phyloP scores from a whole-genome alignment of 2,888 invertebrate species.

The Drosophila neonasuta region DNA sequence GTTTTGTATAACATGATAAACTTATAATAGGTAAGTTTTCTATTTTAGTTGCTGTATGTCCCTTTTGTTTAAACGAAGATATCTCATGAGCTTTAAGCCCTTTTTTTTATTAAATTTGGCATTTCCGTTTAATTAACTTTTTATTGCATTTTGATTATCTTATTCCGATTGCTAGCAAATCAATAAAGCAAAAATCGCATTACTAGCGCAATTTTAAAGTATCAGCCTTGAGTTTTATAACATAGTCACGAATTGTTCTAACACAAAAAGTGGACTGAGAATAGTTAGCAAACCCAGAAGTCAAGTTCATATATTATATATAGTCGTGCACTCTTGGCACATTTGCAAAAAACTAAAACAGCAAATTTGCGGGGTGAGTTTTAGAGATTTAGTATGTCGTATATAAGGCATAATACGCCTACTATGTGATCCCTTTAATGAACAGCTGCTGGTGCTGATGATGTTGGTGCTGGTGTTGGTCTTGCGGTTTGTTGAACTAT shows the following conservation, averaged over 20 bases:
- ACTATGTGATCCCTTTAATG: slow-evolving; percentile 3
- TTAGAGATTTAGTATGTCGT: neutral
- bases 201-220: neutral
- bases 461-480: neutral
- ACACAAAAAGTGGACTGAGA: neutral
- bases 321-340: neutral
- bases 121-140: neutral
- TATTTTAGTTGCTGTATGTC: too few species aligned
- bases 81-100: too few species aligned
- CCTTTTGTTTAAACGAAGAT: too few species aligned
- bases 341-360: neutral
- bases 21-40: too few species aligned
- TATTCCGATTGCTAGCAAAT: neutral
- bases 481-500: slow-evolving; percentile 23
- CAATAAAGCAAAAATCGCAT: neutral
- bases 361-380: neutral
- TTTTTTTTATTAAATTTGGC: too few species aligned
- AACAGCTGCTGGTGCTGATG: neutral
- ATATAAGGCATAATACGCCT: neutral
- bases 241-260: slow-evolving; percentile 1
- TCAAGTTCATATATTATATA: slow-evolving; percentile 5
- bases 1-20: neutral
- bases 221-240: neutral
- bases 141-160: neutral
- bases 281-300: neutral